phyloP scores from a whole-genome alignment of 2,797 vertebrate species.

The Cryptoprocta ferox region DNA sequence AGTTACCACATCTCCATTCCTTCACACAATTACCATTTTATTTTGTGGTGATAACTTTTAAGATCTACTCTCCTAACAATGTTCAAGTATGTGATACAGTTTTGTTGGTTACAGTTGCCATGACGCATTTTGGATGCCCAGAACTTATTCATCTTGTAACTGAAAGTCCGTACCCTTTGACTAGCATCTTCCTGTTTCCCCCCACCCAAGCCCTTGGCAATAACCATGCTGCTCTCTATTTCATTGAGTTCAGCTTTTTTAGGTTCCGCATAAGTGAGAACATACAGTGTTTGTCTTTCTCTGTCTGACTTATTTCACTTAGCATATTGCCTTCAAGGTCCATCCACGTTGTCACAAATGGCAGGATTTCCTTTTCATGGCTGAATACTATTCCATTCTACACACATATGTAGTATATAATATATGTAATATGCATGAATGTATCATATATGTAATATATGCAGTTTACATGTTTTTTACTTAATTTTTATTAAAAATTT shows the following conservation, averaged over 20 bases:
- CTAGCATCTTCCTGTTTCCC: background rate
- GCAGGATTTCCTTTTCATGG: background rate
- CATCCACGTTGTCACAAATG: background rate
- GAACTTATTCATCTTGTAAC: background rate
- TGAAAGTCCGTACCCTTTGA: background rate
- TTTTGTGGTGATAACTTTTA: background rate
- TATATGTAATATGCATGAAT: background rate
- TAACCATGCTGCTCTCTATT: background rate
- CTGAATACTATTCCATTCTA: background rate
- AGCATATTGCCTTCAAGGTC: background rate
- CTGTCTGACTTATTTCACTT: background rate
- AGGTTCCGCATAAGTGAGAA: background rate
- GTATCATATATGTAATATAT: background rate
- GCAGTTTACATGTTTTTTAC: background rate
- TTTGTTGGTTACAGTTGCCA: background rate
- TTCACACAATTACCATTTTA: background rate
- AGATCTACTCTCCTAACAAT: background rate
- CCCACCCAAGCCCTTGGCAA: background rate
- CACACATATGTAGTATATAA: background rate
- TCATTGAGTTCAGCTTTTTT: background rate
- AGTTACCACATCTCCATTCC: background rate
- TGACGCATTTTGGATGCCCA: background rate
- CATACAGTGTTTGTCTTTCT: background rate
- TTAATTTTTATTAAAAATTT: too few species aligned
- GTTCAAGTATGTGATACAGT: background rate